Evolutionary conservation across 2,113 vertebrate genomes (phyloP), one percentile per base, ranked within the genome.

Genomic region (Chlorodrepanis virens): DNA sequence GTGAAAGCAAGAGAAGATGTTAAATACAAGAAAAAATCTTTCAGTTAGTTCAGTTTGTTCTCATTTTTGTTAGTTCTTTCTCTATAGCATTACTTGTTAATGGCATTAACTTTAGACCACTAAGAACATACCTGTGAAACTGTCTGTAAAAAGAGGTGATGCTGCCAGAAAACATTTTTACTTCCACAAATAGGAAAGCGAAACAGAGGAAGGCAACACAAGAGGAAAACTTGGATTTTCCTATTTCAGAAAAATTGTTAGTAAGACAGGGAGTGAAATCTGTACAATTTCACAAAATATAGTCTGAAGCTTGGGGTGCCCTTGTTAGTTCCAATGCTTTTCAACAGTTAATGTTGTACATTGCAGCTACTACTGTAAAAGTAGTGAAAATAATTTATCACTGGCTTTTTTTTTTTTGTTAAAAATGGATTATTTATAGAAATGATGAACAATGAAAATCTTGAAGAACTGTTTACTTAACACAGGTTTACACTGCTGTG

Each of bases 381-480:
- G 60, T 7, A 75, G 57, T 27, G 42, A 57, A 78, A 95, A 61
- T 56, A 69, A 12, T 94, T 96, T 79, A 94, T 35, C 31, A 61
- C 47, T 87, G 28, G 33, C 3, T 31, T 74, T 85, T 82, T 35
- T 82, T 35, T 35, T 83, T 69, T 25, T 12, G 54, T 79, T 93
- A 81, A 90, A 94, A 97, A 95, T 77, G 16, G 69, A 89, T 57
- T 74, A 84, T 92, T 94, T 91, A 53, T 65, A 93, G 71, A 89
- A 94, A 91, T 72, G 1, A 90, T 72, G 82, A 97, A 92, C 84
- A 93, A 59, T 6, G 7, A 95, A 89, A 91, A 95, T 74, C 53
- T 63, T 45, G 35, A 79, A 27, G 59, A 94, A 94, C 1, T 5
- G 21, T 83, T 93, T 95, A 64, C 95, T 97, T 97, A 94, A 27